Conservation (phyloP, 1,140 invertebrate genomes). For the Trachymyrmex septentrionalis region DNA sequence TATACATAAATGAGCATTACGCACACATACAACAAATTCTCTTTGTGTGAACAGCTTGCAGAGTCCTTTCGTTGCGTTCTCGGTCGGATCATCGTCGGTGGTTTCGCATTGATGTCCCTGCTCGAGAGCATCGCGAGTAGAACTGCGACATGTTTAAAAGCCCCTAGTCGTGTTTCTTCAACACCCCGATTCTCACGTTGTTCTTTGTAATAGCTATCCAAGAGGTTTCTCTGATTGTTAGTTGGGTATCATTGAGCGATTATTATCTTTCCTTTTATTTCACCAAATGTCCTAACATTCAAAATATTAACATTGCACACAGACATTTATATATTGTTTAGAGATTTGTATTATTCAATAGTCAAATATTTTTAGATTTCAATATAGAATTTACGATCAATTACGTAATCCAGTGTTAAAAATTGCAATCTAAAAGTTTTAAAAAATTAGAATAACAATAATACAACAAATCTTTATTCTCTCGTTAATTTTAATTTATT, state of each 20-base stretch:
- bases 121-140: conserved; percentile 40
- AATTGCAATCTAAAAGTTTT: not conserved
- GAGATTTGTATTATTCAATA: not conserved
- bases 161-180: conserved; percentile 32
- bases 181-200: conserved; percentile 48
- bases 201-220: conserved; percentile 36
- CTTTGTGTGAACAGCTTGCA: conserved; percentile 37
- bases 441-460: not conserved
- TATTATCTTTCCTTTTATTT: conserved; percentile 8
- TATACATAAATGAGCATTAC: conserved; percentile 5
- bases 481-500: not conserved
- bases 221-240: conserved; percentile 7
- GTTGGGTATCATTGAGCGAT: not conserved
- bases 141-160: conserved; percentile 45
- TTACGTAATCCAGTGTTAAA: not conserved
- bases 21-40: conserved; percentile 24
- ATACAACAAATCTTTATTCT: not conserved
- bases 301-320: not conserved
- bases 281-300: not conserved
- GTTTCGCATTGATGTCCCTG: conserved; percentile 54
- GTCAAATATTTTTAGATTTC: not conserved
- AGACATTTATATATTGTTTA: not conserved
- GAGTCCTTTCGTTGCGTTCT: conserved; percentile 42
- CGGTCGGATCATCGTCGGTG: conserved; percentile 61
- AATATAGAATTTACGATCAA: not conserved